phyloP scores from a whole-genome alignment of 2,113 vertebrate genomes.

The Tamias sibiricus region DNA sequence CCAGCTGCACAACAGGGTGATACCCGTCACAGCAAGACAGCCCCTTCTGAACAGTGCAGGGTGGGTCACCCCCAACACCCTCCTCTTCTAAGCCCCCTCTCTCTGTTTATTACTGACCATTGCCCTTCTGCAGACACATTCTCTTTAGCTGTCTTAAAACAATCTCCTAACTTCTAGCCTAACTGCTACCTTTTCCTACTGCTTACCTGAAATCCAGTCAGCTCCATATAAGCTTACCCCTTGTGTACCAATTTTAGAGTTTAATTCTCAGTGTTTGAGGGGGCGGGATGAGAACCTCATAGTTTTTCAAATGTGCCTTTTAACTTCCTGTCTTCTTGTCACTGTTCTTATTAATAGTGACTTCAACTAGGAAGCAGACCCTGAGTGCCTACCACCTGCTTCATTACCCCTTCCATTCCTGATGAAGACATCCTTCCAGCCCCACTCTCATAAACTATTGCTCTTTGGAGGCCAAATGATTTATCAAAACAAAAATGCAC shows the following conservation, averaged over 20 bases:
- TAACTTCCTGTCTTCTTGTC: too few species aligned
- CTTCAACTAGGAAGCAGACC: too few species aligned
- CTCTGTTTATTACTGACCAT: neutral
- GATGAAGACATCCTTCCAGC: too few species aligned
- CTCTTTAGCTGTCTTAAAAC: neutral
- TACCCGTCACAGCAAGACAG: neutral
- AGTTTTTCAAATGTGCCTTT: too few species aligned
- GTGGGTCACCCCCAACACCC: neutral
- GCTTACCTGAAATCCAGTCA: neutral
- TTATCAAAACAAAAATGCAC: too few species aligned
- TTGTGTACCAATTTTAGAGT: neutral
- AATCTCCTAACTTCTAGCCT: neutral
- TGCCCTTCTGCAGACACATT: neutral
- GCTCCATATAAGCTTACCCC: too few species aligned
- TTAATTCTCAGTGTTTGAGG: neutral
- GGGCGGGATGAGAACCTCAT: too few species aligned
- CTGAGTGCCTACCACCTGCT: too few species aligned
- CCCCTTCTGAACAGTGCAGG: accelerated
- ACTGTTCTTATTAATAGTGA: too few species aligned
- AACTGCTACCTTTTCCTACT: neutral
- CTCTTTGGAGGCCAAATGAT: too few species aligned
- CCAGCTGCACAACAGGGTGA: neutral
- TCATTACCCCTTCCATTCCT: too few species aligned
- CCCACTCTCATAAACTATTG: too few species aligned
- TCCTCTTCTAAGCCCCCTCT: neutral